Conservation (phyloP, 92 coral and sea anemone genomes). For the Paramuricea clavata region DNA sequence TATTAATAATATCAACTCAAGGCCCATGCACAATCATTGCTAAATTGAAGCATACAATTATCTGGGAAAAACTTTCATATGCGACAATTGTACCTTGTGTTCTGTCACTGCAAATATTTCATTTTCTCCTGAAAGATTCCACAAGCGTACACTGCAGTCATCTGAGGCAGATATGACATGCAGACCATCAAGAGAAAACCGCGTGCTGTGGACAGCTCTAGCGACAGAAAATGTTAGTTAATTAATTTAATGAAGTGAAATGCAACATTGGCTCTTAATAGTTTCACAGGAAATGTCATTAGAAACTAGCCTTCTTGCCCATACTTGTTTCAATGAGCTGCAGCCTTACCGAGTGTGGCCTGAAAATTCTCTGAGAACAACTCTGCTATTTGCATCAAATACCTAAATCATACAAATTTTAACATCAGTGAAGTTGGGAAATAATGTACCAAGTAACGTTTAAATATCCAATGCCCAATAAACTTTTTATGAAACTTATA, state of each 20-base stretch:
- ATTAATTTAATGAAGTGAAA: no score
- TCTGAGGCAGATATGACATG: conserved; percentile 84
- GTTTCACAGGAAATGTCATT: no score
- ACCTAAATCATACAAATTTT: conserved; percentile 59
- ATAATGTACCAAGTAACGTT: no score
- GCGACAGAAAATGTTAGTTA: no score
- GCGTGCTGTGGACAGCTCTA: conserved; percentile 92
- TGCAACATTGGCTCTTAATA: no score
- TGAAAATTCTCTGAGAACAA: conserved; percentile 80
- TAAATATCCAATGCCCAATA: no score
- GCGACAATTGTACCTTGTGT: conserved; percentile 88
- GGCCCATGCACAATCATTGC: no score
- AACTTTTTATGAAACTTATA: not conserved
- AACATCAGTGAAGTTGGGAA: no score
- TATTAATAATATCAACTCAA: not conserved
- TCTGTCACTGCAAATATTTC: conserved; percentile 72
- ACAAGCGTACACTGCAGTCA: conserved; percentile 76
- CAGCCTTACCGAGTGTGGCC: conserved; percentile 81
- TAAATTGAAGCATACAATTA: no score
- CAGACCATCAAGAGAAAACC: conserved; percentile 80
- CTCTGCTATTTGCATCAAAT: conserved; percentile 86
- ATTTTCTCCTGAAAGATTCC: conserved; percentile 89
- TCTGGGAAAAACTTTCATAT: no score
- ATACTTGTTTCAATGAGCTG: not conserved
- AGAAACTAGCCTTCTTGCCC: not conserved